These are phyloP conservation scores for Lacerta bilineata DNA, from an alignment of 2,797 vertebrate genomes.

Conservation along the genomic window DNA sequence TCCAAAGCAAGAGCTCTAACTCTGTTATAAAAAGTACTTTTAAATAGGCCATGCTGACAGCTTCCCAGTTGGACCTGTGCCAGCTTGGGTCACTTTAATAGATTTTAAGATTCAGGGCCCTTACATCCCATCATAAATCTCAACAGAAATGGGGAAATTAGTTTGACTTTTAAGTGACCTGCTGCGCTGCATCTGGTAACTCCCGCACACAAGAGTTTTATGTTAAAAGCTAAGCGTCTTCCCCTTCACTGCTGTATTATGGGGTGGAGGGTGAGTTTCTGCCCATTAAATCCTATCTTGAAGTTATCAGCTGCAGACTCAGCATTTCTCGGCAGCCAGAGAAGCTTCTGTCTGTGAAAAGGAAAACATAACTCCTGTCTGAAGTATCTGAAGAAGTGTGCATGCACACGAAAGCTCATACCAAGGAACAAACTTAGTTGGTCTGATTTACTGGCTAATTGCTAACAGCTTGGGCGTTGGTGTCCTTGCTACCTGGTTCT, in stretches of 20 bases:
- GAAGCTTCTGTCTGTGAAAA: background rate
- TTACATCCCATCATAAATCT: constrained; percentile 12
- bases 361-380: background rate
- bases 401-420: no score
- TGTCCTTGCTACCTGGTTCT: no score
- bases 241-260: background rate
- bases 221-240: constrained; percentile 5
- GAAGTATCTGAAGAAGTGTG: no score
- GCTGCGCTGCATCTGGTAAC: background rate
- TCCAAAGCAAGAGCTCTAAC: background rate
- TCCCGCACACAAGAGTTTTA: background rate
- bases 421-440: no score
- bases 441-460: no score
- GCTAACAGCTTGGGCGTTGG: no score
- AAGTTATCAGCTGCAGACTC: background rate
- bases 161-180: constrained; percentile 42
- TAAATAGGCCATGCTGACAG: background rate
- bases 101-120: background rate
- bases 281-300: constrained; percentile 14
- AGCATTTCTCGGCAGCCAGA: background rate
- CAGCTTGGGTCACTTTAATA: background rate
- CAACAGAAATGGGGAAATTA: constrained; percentile 26
- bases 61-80: background rate
- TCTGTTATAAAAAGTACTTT: background rate
- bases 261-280: background rate